These are phyloP conservation scores for Nymphicus hollandicus DNA, from an alignment of 2,113 vertebrate species.

Conservation along the genomic window DNA sequence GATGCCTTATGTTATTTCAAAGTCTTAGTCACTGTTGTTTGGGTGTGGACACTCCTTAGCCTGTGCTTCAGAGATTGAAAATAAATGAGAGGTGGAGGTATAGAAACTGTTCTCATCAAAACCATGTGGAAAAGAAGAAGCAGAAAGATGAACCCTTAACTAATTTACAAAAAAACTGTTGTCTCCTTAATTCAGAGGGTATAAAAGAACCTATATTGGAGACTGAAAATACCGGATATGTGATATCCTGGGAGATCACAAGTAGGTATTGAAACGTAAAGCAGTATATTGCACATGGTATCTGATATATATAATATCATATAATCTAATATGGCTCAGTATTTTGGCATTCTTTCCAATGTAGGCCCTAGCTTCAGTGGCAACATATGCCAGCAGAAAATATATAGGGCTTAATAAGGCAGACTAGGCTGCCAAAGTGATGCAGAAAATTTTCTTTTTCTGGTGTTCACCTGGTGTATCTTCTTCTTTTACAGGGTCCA, in stretches of 20 bases:
- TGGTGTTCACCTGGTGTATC: rapidly evolving
- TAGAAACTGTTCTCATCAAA: slow-evolving; percentile 7
- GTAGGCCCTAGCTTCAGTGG: background rate
- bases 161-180: background rate
- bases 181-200: background rate
- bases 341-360: background rate
- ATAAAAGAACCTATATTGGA: background rate
- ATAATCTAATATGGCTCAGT: background rate
- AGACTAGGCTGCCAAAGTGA: background rate
- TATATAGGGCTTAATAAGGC: background rate
- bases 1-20: slow-evolving; percentile 59
- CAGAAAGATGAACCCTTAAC: slow-evolving; percentile 4
- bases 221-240: background rate
- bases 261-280: background rate
- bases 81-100: slow-evolving; percentile 31
- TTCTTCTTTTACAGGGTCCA: background rate
- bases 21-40: slow-evolving; percentile 54
- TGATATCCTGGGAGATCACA: background rate
- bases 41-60: slow-evolving; percentile 45
- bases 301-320: background rate
- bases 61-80: slow-evolving; percentile 38
- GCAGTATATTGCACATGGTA: background rate
- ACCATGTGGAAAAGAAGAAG: background rate
- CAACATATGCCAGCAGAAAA: background rate
- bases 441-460: background rate